Evolutionary conservation across 2,888 invertebrate genomes (phyloP), one percentile per base, ranked within the genome.

Genomic region (Heteromurus nitidus): DNA sequence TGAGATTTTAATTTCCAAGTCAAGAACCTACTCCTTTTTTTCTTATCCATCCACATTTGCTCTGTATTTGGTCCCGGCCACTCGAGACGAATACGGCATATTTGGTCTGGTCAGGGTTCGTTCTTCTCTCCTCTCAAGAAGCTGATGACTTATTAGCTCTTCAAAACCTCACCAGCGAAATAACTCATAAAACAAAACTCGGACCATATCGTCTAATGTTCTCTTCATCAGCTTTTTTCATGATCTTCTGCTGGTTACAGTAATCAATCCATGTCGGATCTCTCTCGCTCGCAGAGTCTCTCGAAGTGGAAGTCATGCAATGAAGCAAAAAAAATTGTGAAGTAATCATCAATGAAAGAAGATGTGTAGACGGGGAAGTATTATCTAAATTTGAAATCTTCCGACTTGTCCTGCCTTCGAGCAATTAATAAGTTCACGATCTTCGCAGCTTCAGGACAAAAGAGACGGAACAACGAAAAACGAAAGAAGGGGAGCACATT

Each of bases 401-500:
- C 20, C 20, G 2, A 30, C 28, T 44, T 24, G n/a, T 69, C 13
- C 55, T 76, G 76, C 76, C 76, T 76, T 53, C 55, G 36, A 76
- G 76, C 76, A 76, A 76, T 76, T 76, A 76, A 69, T 69, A 68
- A 76, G 76, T 76, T 76, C 76, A 76, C 69, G 76, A 76, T 55
- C 65, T 65, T 42, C 9, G n/a, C 20, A 31, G 26, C 36, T 36
- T 3, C 24, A 65, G 44, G 42, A 65, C 24, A 53, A 76, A 20
- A 53, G 31, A 26, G 28, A 68, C 67, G 24, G 30, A 73, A 44
- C 24, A 73, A 42, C 20, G 36, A 55, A n/a, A n/a, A n/a, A n/a
- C n/a, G n/a, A n/a, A n/a, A 18, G 36, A 28, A 65, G 53, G 53
- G 64, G 76, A 62, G 77, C 77, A n/a, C n/a, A 77, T 69, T 77